Conservation (phyloP, 2,888 invertebrate genomes). For the Microplitis manilae region DNA sequence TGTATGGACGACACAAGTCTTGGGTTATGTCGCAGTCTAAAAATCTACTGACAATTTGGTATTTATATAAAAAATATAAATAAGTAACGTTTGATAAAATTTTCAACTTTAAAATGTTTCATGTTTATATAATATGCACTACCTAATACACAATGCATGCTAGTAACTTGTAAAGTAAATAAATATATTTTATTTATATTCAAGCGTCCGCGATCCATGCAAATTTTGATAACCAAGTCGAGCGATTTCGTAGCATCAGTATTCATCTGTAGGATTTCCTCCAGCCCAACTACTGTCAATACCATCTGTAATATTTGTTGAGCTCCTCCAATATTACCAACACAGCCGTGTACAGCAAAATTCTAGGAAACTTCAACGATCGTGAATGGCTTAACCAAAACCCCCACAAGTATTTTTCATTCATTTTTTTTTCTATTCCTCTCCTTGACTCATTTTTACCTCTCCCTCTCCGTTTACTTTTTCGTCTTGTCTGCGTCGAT, state of each 20-base stretch:
- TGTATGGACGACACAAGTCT: no score
- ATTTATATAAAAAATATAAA: not conserved
- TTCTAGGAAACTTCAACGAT: conserved; percentile 38
- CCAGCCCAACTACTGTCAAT: conserved; percentile 51
- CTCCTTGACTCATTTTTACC: not conserved
- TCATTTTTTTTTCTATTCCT: conserved; percentile 2
- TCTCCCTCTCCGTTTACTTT: not conserved
- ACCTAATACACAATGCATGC: not conserved
- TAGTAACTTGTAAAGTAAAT: not conserved
- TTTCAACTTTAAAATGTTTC: not conserved
- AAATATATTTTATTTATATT: conserved; percentile 4
- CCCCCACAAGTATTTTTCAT: conserved; percentile 13
- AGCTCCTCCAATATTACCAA: conserved; percentile 32
- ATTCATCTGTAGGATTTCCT: conserved; percentile 49
- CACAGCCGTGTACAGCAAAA: conserved; percentile 24
- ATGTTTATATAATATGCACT: not conserved
- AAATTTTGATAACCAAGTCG: conserved; percentile 47
- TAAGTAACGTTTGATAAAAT: not conserved
- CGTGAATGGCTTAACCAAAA: conserved; percentile 39
- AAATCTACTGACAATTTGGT: not conserved
- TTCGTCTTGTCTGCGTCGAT: not conserved
- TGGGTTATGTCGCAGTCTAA: not conserved
- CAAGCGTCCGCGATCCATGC: conserved; percentile 16
- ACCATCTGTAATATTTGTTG: conserved; percentile 54
- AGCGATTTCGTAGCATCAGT: conserved; percentile 54